Percentiles rank a stretch among this genome's conserved stretches.
Evolutionary conservation across 2,113 vertebrate species (phyloP).

Genomic region (Brachirus orientalis): DNA sequence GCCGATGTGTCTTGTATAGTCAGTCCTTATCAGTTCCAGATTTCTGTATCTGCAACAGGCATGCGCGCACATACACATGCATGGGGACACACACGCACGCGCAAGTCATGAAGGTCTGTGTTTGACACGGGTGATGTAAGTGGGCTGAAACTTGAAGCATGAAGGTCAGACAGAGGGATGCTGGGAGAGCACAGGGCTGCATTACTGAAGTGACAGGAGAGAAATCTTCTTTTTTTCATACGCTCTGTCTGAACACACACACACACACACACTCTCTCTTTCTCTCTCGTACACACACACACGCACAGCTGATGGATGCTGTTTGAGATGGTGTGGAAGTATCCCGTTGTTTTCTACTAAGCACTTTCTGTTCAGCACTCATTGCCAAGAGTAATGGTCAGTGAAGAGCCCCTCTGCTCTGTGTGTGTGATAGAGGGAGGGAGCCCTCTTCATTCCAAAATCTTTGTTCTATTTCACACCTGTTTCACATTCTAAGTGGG

Average conservation of each 20-base stretch:
- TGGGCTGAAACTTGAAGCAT: slow-evolving; percentile 63
- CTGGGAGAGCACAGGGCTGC: slow-evolving; percentile 37
- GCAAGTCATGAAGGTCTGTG: slow-evolving; percentile 37
- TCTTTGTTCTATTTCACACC: slow-evolving; percentile 27
- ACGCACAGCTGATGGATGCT: slow-evolving; percentile 57
- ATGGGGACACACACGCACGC: slow-evolving; percentile 14
- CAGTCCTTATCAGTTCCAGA: slow-evolving; percentile 24
- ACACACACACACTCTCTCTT: not conserved
- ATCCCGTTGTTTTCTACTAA: slow-evolving; percentile 71
- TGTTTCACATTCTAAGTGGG: slow-evolving; percentile 4
- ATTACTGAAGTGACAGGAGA: slow-evolving; percentile 55
- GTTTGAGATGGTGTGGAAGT: slow-evolving; percentile 58
- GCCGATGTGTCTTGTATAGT: slow-evolving; percentile 27
- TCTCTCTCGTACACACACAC: not conserved
- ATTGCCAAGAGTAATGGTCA: slow-evolving; percentile 68
- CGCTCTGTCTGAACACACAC: slow-evolving; percentile 20
- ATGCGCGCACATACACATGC: slow-evolving; percentile 5
- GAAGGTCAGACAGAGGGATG: slow-evolving; percentile 68
- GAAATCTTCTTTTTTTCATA: slow-evolving; percentile 27
- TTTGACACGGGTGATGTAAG: slow-evolving; percentile 67
- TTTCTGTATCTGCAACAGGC: slow-evolving; percentile 16
- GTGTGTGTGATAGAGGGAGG: slow-evolving; percentile 4
- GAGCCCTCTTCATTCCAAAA: slow-evolving; percentile 31
- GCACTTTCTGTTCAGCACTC: slow-evolving; percentile 65
- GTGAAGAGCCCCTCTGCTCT: slow-evolving; percentile 54